phyloP scores from a whole-genome alignment of 2,888 invertebrate species.

The Apamea sordens region DNA sequence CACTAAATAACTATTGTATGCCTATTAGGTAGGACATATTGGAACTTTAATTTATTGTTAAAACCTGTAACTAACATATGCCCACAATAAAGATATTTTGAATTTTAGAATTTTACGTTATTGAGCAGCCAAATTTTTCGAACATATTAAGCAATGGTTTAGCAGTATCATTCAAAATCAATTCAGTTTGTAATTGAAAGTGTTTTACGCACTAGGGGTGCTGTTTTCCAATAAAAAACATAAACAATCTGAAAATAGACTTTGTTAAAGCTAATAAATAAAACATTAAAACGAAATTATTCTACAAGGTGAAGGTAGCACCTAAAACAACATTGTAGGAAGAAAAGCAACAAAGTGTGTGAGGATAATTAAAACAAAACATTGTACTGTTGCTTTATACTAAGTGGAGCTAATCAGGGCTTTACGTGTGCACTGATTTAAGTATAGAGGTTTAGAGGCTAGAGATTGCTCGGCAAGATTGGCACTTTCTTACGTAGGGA shows the following conservation, averaged over 20 bases:
- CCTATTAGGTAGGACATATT: too few relatives aligned
- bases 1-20: too few relatives aligned
- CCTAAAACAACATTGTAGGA: conserved; percentile 57
- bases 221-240: background rate
- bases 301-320: conserved; percentile 22
- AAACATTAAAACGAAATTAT: conserved; percentile 36
- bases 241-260: background rate
- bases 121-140: background rate
- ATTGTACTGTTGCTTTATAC: conserved; percentile 45
- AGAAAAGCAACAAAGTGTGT: conserved; percentile 48
- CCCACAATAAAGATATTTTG: too few relatives aligned
- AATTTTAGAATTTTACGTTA: too few relatives aligned
- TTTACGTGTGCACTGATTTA: conserved; percentile 33
- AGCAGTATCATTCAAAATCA: background rate
- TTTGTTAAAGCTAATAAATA: conserved; percentile 30
- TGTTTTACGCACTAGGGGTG: background rate
- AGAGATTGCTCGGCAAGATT: background rate
- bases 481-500: background rate
- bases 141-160: background rate
- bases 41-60: too few relatives aligned
- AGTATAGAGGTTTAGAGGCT: conserved; percentile 2
- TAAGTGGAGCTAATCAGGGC: conserved; percentile 40
- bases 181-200: background rate
- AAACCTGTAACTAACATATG: too few relatives aligned
- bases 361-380: conserved; percentile 64